Base-by-base conservation (phyloP, 2,797 vertebrate genomes). In the Lacerta viridis region DNA sequence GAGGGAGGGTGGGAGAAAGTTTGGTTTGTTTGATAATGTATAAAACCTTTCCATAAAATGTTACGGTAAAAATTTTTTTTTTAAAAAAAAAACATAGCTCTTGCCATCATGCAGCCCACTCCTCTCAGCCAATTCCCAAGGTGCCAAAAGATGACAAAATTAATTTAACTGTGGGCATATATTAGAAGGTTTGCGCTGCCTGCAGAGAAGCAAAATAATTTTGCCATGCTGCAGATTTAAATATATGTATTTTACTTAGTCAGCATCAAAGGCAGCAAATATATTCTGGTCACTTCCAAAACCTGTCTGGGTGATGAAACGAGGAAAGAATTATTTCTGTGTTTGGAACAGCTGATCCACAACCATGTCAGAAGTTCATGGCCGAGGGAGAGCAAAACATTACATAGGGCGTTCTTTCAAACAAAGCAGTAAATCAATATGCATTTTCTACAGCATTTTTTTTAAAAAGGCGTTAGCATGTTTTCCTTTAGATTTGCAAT, bases 211-310 rank as follows among this genome's bases (percentile, higher is more conserved):
- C 3, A 39, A 13, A 82, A 76, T 85, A 39, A 0, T 75, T 86
- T 76, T 89, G 84, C 82, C 78, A 33, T 89, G 36, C 46, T 90
- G 72, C 46, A 79, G 64, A 83, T 87, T 87, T 87, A 83, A 86
- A 86, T 86, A 86, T 84, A 88, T 75, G 88, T 90, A 77, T 80
- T 23, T 18, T 86, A 3, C 13, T 78, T 29, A 80, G 89, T 85
- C 13, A 2, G 75, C 11, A 23, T 13, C 66, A 86, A 33, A 72
- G 3, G 55, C 79, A 18, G 50, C 69, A 87, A 1, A 84, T 9
- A 78, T 90, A 83, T 9, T 11, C 64, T 11, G 66, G 7, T 5
- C 29, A 23, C 72, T 90, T 90, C 41, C 7, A 85, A 90, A 87
- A 27, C 33, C 39, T 46, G 5, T 74, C n/a, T 79, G 68, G 61